phyloP scores from a whole-genome alignment of 2,888 invertebrate species.

The Thecocarcelia acutangulata region DNA sequence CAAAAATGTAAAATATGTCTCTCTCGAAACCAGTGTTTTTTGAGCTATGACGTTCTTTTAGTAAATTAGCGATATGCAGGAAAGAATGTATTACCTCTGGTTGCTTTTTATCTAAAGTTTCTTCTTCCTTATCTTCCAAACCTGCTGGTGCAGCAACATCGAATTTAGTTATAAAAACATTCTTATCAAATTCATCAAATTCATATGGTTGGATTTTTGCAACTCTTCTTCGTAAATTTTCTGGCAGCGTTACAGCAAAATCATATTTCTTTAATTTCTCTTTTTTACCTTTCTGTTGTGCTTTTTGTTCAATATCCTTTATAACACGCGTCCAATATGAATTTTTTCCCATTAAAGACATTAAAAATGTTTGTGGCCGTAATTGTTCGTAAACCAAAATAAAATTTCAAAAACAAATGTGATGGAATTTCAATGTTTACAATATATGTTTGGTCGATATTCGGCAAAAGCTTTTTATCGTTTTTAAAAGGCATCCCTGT shows the following conservation, averaged over 20 bases:
- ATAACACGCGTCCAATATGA: conserved; percentile 77
- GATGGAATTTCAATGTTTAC: no score
- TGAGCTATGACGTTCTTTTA: no score
- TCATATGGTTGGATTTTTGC: conserved; percentile 76
- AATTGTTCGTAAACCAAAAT: no score
- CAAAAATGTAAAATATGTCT: no score
- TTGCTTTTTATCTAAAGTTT: conserved; percentile 34
- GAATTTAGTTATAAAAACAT: conserved; percentile 75
- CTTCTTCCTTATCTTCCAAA: conserved; percentile 67
- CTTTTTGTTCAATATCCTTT: conserved; percentile 75
- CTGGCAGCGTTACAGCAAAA: conserved; percentile 77
- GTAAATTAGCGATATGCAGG: no score
- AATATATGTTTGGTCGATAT: conserved; percentile 54
- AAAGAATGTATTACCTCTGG: conserved; percentile 37
- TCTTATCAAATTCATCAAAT: conserved; percentile 75
- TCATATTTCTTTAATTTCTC: conserved; percentile 72
- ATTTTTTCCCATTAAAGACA: conserved; percentile 69
- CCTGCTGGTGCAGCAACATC: conserved; percentile 68
- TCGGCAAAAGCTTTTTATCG: background rate
- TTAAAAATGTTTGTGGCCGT: background rate
- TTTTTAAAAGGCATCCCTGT: no score
- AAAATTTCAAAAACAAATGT: no score
- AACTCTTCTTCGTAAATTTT: conserved; percentile 75
- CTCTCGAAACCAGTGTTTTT: no score
- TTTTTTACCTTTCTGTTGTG: conserved; percentile 63